These are phyloP conservation scores for Salvelinus fontinalis DNA, from an alignment of 2,113 vertebrate genomes.

Conservation along the genomic window DNA sequence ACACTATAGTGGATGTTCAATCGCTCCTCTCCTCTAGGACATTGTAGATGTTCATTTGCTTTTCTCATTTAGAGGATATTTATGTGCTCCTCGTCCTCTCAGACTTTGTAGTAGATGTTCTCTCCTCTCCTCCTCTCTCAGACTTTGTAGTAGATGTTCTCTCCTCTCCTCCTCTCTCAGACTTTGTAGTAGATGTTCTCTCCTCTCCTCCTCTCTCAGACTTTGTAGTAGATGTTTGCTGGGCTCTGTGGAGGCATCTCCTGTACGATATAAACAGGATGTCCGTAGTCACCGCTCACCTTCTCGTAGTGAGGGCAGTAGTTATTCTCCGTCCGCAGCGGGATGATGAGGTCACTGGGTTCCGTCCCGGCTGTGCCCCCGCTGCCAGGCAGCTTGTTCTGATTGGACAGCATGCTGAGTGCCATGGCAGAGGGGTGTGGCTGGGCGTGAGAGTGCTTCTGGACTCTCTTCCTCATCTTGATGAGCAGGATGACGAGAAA, in stretches of 20 bases:
- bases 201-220: conserved; percentile 72
- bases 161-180: conserved; percentile 17
- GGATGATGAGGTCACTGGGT: conserved; percentile 98
- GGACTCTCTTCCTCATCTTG: conserved; percentile 92
- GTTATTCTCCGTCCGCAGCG: conserved; percentile 99
- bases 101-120: no score
- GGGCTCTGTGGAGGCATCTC: conserved; percentile 98
- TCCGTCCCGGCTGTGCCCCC: conserved; percentile 90
- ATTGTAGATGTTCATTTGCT: conserved; percentile 39
- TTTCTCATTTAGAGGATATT: conserved; percentile 20
- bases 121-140: no score
- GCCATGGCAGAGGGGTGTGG: conserved; percentile 87
- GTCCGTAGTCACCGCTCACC: conserved; percentile 97
- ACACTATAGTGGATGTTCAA: not conserved
- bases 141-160: no score
- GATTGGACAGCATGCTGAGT: conserved; percentile 93
- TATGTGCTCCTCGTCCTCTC: not conserved
- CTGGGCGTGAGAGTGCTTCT: conserved; percentile 78
- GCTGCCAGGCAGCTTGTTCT: conserved; percentile 88
- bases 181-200: no score
- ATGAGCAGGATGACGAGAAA: conserved; percentile 92
- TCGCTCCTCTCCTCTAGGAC: not conserved
- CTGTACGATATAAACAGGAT: conserved; percentile 98
- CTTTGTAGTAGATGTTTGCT: conserved; percentile 99
- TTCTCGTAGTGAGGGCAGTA: conserved; percentile 99